These are phyloP conservation scores for Sebastes ruberrimus DNA, from an alignment of 2,797 vertebrate genomes.

Conservation along the genomic window DNA sequence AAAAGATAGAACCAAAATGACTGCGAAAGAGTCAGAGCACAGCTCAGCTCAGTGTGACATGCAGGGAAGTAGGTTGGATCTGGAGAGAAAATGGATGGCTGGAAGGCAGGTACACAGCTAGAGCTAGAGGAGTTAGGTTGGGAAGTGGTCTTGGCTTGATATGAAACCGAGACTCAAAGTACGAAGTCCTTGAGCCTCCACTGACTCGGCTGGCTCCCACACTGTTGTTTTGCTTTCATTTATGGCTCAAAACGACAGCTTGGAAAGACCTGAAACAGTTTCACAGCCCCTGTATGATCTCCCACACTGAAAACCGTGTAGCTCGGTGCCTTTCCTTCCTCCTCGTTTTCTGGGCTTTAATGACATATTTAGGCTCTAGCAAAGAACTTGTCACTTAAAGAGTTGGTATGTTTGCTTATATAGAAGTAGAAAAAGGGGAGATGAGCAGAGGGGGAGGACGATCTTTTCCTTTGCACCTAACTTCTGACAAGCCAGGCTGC, in stretches of 20 bases:
- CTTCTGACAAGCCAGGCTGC: conserved; percentile 15
- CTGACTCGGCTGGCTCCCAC: conserved; percentile 46
- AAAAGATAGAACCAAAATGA: background rate
- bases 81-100: conserved; percentile 60
- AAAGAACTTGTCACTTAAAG: conserved; percentile 20
- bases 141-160: conserved; percentile 61
- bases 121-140: conserved; percentile 51
- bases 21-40: conserved; percentile 21
- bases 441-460: background rate
- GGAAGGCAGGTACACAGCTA: conserved; percentile 56
- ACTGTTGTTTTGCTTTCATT: conserved; percentile 55
- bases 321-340: conserved; percentile 5
- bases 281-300: conserved; percentile 34
- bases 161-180: conserved; percentile 61
- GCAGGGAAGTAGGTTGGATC: conserved; percentile 54
- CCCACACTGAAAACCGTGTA: conserved; percentile 30
- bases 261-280: conserved; percentile 57
- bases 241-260: conserved; percentile 53
- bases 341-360: conserved; percentile 21
- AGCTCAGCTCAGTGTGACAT: conserved; percentile 30
- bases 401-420: conserved; percentile 20
- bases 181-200: conserved; percentile 61
- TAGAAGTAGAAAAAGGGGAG: background rate
- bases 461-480: conserved; percentile 4
- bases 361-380: conserved; percentile 17